A percentile compares a stretch with the other conserved stretches of the same genome.
phyloP scores from a whole-genome alignment of 2,797 vertebrate genomes.

The Urocyon cinereoargenteus region DNA sequence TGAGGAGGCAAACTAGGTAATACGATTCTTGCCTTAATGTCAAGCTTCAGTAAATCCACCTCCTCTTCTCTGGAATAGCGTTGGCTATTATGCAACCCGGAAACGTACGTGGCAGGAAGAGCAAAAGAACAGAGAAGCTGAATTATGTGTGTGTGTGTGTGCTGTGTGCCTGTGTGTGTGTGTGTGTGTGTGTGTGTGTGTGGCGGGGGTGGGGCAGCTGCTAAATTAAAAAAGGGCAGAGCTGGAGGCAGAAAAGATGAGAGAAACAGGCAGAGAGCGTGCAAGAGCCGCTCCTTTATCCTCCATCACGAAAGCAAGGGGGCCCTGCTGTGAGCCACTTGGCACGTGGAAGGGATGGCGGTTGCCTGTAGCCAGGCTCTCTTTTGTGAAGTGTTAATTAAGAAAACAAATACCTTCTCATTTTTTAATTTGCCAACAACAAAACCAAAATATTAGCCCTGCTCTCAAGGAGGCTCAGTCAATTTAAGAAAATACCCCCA shows the following conservation, averaged over 20 bases:
- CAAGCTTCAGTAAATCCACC: slow-evolving; percentile 66
- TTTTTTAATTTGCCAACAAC: slow-evolving; percentile 26
- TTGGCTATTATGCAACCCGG: slow-evolving; percentile 48
- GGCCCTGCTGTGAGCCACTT: slow-evolving; percentile 57
- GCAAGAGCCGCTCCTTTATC: slow-evolving; percentile 50
- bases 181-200: background rate
- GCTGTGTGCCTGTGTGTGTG: too few relatives aligned
- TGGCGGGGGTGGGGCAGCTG: background rate
- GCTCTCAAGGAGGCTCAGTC: background rate
- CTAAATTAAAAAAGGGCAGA: slow-evolving; percentile 61
- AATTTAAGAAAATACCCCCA: background rate
- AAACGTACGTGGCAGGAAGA: slow-evolving; percentile 55
- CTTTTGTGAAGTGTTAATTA: slow-evolving; percentile 65
- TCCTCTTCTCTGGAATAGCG: slow-evolving; percentile 24
- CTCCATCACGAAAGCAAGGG: background rate
- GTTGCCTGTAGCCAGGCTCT: slow-evolving; percentile 50
- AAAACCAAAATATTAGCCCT: slow-evolving; percentile 20
- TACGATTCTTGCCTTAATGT: background rate
- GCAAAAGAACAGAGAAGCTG: background rate
- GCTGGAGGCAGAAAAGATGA: slow-evolving; percentile 49
- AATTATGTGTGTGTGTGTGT: background rate
- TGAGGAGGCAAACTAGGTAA: background rate
- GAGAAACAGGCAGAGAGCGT: slow-evolving; percentile 37
- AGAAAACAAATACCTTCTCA: slow-evolving; percentile 24
- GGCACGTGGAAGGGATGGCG: background rate